Conservation (phyloP, 2,113 vertebrate genomes). For the Oxyura jamaicensis region DNA sequence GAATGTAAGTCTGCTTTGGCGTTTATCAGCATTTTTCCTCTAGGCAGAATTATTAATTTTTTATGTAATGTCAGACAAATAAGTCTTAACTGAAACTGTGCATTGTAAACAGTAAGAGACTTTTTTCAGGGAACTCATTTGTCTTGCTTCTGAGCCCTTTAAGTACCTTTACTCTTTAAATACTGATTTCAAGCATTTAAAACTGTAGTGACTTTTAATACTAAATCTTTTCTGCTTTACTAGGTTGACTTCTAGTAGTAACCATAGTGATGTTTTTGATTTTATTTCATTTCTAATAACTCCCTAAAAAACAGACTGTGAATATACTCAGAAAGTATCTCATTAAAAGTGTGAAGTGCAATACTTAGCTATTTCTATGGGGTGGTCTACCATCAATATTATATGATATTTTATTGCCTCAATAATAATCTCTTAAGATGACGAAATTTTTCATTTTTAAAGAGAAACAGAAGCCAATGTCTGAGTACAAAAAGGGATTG, state of each 20-base stretch:
- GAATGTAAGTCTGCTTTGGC: background rate
- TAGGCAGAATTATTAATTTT: background rate
- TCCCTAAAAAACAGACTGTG: background rate
- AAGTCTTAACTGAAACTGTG: background rate
- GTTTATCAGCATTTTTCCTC: background rate
- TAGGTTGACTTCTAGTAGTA: background rate
- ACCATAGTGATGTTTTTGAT: background rate
- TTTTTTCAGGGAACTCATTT: background rate
- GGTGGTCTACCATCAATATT: background rate
- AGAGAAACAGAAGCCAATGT: background rate
- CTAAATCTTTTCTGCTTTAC: background rate
- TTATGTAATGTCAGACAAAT: background rate
- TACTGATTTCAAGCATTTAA: background rate
- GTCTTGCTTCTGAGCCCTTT: background rate
- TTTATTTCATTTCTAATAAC: background rate
- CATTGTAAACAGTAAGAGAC: background rate
- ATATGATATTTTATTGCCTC: background rate
- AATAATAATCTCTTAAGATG: background rate
- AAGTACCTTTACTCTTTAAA: background rate
- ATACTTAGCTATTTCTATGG: background rate
- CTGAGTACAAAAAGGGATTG: background rate
- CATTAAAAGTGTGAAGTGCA: background rate
- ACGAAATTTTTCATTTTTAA: background rate
- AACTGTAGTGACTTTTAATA: background rate
- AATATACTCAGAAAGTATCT: background rate